Base-by-base conservation (phyloP, 2,797 vertebrate genomes). In the Malacoctenus gilli region DNA sequence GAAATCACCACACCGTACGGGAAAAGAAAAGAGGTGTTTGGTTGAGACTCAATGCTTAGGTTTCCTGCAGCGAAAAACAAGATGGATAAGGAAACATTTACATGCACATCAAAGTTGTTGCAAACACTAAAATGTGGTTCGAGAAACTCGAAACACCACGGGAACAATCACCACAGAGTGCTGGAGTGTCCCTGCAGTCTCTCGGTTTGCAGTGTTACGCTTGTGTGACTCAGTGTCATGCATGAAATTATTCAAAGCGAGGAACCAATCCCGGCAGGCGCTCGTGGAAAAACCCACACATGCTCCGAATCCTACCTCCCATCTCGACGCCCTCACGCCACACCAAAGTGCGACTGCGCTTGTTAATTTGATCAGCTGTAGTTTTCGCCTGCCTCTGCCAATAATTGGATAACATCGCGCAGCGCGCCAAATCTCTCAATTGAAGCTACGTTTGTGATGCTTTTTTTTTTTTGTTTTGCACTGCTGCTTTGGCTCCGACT, bases 401-500 rank as follows among this genome's bases (percentile, higher is more conserved):
- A 18, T 14, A 8, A 5, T 0, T 3, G 12, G 22, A 36, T 13
- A 8, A 39, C 13, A 37, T 4, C 32, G 21, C 12, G 59, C 28
- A 10, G 50, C 0, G 1, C 62, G 71, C 73, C 40, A 18, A 16
- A 5, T 28, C 4, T 25, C 23, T 8, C 23, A 25, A 25, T 25
- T 25, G 8, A n/a, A n/a, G n/a, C n/a, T n/a, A n/a, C 4, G 43
- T 58, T 36, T 64, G 54, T 66, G 54, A 56, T 28, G 42, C 6
- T 58, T 77, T n/a, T n/a, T n/a, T n/a, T n/a, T n/a, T n/a, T n/a
- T n/a, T n/a, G n/a, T n/a, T n/a, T 64, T 49, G 30, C 18, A 1
- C 38, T 10, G 59, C 65, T 35, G 73, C 69, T 74, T 84, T 86
- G 72, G 77, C 74, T 64, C 36, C 41, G 56, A 63, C 19, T 39